Percentiles rank a stretch among this genome's conserved stretches.
phyloP scores from a whole-genome alignment of 2,888 invertebrate genomes.

The Nemotelus nigrinus region DNA sequence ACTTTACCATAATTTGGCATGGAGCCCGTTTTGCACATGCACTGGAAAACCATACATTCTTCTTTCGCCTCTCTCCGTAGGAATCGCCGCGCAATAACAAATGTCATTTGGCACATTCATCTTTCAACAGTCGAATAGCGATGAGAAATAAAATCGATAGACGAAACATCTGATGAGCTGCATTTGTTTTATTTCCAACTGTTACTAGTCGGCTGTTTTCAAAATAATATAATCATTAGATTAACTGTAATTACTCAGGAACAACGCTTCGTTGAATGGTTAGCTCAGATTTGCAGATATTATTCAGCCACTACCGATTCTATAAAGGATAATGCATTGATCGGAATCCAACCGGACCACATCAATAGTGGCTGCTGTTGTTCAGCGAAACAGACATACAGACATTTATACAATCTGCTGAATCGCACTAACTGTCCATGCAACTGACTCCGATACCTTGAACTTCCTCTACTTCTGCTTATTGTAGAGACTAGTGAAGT shows the following conservation, averaged over 20 bases:
- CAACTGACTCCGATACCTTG: constrained; percentile 17
- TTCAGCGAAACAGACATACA: constrained; percentile 26
- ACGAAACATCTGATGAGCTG: not conserved
- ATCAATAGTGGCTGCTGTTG: not conserved
- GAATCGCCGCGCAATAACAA: not conserved
- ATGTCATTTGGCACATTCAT: not conserved
- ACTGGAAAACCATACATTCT: not conserved
- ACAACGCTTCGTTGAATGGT: constrained; percentile 28
- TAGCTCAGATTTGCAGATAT: constrained; percentile 34
- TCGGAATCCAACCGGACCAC: not conserved
- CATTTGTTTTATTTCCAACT: constrained; percentile 5
- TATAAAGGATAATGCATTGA: constrained; percentile 41
- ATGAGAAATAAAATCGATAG: not conserved
- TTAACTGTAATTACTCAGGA: constrained; percentile 41
- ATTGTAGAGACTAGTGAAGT: too few species aligned
- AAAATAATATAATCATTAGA: constrained; percentile 28
- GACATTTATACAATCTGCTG: constrained; percentile 26
- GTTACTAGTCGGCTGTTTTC: not conserved
- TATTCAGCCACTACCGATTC: constrained; percentile 37
- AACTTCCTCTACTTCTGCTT: constrained; percentile 14
- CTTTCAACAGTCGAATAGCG: not conserved
- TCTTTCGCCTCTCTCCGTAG: not conserved
- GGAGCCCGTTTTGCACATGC: not conserved
- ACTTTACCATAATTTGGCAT: constrained; percentile 22
- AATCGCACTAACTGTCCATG: not conserved